These are phyloP conservation scores for Stomorhina lunata DNA, from an alignment of 2,888 invertebrate species.

Conservation along the genomic window DNA sequence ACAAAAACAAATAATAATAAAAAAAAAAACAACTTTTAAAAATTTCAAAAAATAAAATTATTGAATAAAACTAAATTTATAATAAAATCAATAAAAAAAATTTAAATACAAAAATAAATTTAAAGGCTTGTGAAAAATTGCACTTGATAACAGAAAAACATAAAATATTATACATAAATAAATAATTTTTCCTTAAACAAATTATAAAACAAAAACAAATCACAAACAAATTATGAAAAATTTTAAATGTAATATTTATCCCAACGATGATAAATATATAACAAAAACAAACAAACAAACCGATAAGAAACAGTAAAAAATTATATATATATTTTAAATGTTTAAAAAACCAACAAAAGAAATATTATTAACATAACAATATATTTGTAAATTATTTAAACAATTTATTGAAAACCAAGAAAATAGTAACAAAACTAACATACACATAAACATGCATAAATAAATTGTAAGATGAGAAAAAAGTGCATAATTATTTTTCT, in stretches of 20 bases:
- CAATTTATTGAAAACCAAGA: conserved; percentile 47
- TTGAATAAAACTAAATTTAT: conserved; percentile 1
- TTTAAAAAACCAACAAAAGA: conserved; percentile 41
- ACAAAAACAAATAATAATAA: conserved; percentile 35
- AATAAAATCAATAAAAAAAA: conserved; percentile 11
- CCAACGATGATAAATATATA: conserved; percentile 66
- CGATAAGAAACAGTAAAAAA: conserved; percentile 10
- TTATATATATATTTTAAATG: conserved; percentile 48
- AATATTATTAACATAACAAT: conserved; percentile 4
- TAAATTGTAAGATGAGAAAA: neutral
- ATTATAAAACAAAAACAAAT: neutral
- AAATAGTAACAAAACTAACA: conserved; percentile 51
- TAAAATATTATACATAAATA: conserved; percentile 53
- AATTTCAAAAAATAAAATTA: conserved; percentile 2
- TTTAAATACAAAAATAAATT: conserved; percentile 63
- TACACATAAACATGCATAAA: conserved; percentile 53
- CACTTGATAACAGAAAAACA: conserved; percentile 47
- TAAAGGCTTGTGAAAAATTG: conserved; percentile 66
- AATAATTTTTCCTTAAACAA: conserved; percentile 44
- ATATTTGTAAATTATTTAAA: conserved; percentile 58
- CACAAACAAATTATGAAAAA: conserved; percentile 27
- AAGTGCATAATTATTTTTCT: neutral
- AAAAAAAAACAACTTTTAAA: conserved; percentile 22
- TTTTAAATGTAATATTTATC: conserved; percentile 68
- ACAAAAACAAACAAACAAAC: conserved; percentile 55